These are phyloP conservation scores for Bagarius yarrelli DNA, from an alignment of 2,113 vertebrate genomes.

Conservation along the genomic window DNA sequence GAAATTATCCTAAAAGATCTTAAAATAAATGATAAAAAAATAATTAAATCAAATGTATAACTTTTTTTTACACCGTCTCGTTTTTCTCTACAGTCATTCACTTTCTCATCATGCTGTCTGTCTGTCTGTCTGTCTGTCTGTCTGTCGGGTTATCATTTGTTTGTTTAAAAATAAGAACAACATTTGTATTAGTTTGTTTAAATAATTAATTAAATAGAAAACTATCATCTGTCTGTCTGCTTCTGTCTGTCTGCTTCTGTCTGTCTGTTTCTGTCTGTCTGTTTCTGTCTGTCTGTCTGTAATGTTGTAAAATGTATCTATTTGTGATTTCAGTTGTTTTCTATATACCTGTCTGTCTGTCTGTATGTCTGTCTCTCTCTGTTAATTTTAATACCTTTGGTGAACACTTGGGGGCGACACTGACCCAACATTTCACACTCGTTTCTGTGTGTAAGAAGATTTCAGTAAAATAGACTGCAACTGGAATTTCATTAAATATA, in stretches of 20 bases:
- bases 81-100: not conserved
- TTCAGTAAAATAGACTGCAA: not conserved
- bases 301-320: no score
- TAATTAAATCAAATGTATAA: not conserved
- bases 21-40: not conserved
- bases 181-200: not conserved
- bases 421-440: not conserved
- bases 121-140: not conserved
- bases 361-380: not conserved
- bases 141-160: not conserved
- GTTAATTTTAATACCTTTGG: not conserved
- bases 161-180: not conserved
- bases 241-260: not conserved
- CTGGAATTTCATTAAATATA: not conserved
- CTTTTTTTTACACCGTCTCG: not conserved
- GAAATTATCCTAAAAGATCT: not conserved
- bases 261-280: not conserved
- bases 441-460: not conserved
- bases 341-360: not conserved
- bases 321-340: not conserved
- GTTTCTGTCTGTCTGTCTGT: not conserved
- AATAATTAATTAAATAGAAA: not conserved
- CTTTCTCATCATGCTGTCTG: no score
- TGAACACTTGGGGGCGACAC: not conserved
- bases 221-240: not conserved